Evolutionary conservation across 2,113 vertebrate species (phyloP).

Genomic region (Rhabdornis inornatus): DNA sequence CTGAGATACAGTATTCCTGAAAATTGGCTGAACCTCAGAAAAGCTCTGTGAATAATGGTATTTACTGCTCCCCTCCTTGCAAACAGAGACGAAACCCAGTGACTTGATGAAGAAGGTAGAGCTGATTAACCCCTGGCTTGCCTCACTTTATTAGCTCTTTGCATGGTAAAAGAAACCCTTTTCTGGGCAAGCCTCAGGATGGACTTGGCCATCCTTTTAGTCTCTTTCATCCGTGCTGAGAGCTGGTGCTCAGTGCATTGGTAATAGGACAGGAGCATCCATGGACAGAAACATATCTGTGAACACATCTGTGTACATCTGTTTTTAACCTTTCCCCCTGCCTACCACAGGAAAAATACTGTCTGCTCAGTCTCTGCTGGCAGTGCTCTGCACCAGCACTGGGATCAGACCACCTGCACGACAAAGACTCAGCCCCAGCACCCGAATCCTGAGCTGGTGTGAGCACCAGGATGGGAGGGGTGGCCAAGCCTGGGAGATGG

Average conservation of each 20-base stretch:
- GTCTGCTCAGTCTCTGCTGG: neutral
- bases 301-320: neutral
- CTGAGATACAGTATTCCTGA: slow-evolving; percentile 53
- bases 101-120: neutral
- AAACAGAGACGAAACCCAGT: slow-evolving; percentile 21
- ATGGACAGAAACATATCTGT: neutral
- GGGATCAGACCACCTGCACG: neutral
- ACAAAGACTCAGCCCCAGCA: neutral
- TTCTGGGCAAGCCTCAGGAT: neutral
- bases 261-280: neutral
- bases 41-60: slow-evolving; percentile 44
- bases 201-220: neutral
- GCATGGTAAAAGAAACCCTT: neutral
- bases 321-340: neutral
- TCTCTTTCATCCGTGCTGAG: fast-evolving
- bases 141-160: neutral
- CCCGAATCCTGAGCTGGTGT: neutral
- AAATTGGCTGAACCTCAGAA: slow-evolving; percentile 67
- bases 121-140: neutral
- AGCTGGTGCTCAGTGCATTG: fast-evolving
- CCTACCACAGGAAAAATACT: neutral
- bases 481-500: neutral
- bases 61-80: slow-evolving; percentile 61
- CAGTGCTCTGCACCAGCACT: neutral
- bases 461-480: neutral